Evolutionary conservation across 2,113 vertebrate genomes (phyloP).

Genomic region (Leptobrachium ailaonicum): DNA sequence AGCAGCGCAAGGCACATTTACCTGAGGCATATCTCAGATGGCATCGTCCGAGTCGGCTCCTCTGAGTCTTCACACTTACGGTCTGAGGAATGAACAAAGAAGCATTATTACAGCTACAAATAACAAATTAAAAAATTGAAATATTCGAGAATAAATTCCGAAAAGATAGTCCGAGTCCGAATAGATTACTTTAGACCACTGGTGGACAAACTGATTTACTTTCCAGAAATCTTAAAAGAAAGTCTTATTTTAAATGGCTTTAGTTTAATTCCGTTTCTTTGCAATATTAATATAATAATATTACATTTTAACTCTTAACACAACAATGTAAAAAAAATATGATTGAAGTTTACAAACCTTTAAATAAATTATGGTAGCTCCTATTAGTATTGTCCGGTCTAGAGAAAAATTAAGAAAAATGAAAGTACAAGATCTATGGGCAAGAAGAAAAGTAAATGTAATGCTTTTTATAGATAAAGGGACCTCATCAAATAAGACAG

Average conservation of each 20-base stretch:
- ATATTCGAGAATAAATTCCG: neutral
- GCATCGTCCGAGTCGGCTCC: conserved; percentile 78
- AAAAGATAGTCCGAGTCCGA: neutral
- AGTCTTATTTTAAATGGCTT: neutral
- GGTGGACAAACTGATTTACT: neutral
- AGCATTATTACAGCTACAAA: conserved; percentile 63
- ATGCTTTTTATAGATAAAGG: no score
- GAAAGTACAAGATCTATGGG: no score
- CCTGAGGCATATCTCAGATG: conserved; percentile 88
- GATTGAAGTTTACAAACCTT: no score
- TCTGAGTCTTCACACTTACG: conserved; percentile 59
- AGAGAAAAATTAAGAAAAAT: no score
- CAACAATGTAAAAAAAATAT: no score
- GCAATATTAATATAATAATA: no score
- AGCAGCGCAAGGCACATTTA: conserved; percentile 59
- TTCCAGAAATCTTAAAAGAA: neutral
- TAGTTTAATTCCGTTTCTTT: no score
- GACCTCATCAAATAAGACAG: no score
- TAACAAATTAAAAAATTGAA: conserved; percentile 39
- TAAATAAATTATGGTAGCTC: no score
- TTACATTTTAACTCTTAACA: no score
- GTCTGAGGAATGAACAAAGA: conserved; percentile 48
- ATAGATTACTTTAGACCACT: neutral
- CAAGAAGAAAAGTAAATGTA: no score
- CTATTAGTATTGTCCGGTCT: no score